Evolutionary conservation across 2,888 invertebrate genomes (phyloP).

Genomic region (Napeogenes inachia): DNA sequence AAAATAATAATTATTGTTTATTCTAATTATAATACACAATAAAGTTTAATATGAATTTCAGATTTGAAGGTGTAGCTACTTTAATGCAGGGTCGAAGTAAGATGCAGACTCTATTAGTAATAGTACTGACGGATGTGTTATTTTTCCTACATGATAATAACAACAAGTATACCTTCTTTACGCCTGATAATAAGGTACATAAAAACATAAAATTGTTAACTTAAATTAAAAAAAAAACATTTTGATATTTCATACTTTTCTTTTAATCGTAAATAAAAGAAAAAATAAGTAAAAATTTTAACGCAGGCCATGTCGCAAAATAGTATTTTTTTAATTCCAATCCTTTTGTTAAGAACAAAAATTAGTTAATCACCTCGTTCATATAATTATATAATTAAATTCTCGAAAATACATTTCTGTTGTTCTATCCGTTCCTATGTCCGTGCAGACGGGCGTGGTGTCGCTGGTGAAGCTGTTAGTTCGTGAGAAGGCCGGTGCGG

Average conservation of each 20-base stretch:
- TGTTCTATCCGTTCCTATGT: too few species aligned
- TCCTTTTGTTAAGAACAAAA: too few species aligned
- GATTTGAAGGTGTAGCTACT: constrained; percentile 92
- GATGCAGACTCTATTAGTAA: constrained; percentile 91
- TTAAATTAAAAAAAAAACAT: too few species aligned
- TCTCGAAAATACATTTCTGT: too few species aligned
- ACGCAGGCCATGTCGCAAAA: too few species aligned
- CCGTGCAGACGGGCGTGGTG: constrained; percentile 89
- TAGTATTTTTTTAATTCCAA: too few species aligned
- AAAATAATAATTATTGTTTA: neutral
- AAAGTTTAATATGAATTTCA: constrained; percentile 35
- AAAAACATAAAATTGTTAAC: too few species aligned
- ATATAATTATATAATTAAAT: too few species aligned
- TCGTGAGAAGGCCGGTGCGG: constrained; percentile 95
- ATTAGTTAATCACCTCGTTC: too few species aligned
- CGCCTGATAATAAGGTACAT: constrained; percentile 92
- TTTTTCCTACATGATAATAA: constrained; percentile 95
- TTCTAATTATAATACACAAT: neutral
- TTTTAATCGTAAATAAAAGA: too few species aligned
- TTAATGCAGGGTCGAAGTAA: constrained; percentile 94
- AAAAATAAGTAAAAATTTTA: too few species aligned
- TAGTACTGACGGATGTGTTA: constrained; percentile 93
- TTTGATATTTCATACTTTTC: too few species aligned
- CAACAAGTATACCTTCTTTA: constrained; percentile 94
- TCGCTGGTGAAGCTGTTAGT: constrained; percentile 94